Base-by-base conservation (phyloP, 2,888 invertebrate species). In the Spodoptera exigua region DNA sequence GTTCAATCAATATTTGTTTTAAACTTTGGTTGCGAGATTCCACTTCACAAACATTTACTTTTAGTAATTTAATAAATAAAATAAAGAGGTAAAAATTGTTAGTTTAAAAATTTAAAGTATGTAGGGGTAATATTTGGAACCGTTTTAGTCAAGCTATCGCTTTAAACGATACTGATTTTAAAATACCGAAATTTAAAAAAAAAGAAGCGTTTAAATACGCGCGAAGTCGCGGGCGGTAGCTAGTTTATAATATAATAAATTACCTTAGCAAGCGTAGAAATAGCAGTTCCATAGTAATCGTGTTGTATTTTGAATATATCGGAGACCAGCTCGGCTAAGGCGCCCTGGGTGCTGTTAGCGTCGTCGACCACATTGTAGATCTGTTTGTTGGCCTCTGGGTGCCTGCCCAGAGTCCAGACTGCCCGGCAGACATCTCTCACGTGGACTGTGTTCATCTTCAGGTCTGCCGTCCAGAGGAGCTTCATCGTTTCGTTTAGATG, bases 401-500 rank as follows among this genome's bases (percentile, higher is more conserved):
- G 86, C 16, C 83, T 88, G n/a, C 95, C 95, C 17, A 98, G 92
- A 70, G 96, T 95, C 97, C 97, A 97, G 64, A 97, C 95, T 0
- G 98, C 98, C 54, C 96, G 95, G 83, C 96, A 97, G n/a, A 98
- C 95, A 90, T 99, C 99, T 16, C 92, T 87, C 0, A 98, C 97
- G 87, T 98, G 98, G 18, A 98, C 96, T 0, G 98, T 99, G 90
- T 98, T 98, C 93, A 98, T 95, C 83, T 96, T 96, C 71, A 98
- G 95, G 62, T 97, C 96, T 11, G 96, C 96, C 39, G 97, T 97
- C 98, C 98, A 99, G 17, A 98, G 93, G 35, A 99, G 94, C 89
- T 98, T 98, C 98, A 99, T 98, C 70, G 97, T 97, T 90, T 98
- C 98, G 36, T 96, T 96, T 32, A 98, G 94, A 83, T 98, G 96